These are phyloP conservation scores for Nephrotoma guestfalica DNA, from an alignment of 2,888 invertebrate genomes.

Conservation along the genomic window DNA sequence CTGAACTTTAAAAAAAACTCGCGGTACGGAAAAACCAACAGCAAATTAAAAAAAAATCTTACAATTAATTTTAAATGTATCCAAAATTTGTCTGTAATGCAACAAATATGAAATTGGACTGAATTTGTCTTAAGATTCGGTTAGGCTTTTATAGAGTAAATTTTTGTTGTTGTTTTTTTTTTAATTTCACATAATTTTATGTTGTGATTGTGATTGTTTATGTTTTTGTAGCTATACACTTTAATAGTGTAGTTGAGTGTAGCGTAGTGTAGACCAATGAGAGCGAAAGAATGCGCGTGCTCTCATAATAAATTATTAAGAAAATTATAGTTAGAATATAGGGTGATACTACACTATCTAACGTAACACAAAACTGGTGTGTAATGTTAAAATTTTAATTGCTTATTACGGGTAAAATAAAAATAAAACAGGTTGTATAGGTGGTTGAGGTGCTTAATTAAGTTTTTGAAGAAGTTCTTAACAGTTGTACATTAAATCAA, in stretches of 20 bases:
- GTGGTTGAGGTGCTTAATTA: too few species aligned
- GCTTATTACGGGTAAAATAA: too few species aligned
- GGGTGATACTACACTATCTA: not conserved
- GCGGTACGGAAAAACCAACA: not conserved
- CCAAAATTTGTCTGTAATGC: conserved; percentile 26
- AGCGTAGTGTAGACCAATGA: not conserved
- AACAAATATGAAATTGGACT: conserved; percentile 31
- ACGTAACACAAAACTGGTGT: too few species aligned
- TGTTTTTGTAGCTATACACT: not conserved
- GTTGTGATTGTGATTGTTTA: not conserved
- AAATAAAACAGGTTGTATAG: too few species aligned
- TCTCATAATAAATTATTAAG: not conserved
- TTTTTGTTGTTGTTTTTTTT: not conserved
- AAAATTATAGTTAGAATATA: not conserved
- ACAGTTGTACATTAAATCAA: too few species aligned
- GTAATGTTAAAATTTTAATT: too few species aligned
- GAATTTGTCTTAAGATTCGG: conserved; percentile 10
- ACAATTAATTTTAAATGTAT: not conserved
- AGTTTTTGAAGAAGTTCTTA: too few species aligned
- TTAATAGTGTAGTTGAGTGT: not conserved
- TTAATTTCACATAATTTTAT: not conserved
- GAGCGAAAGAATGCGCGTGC: not conserved
- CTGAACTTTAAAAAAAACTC: not conserved
- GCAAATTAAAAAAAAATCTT: not conserved
- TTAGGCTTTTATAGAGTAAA: not conserved